These are phyloP conservation scores for Criorhina ranunculi DNA, from an alignment of 2,888 invertebrate genomes.

Conservation along the genomic window DNA sequence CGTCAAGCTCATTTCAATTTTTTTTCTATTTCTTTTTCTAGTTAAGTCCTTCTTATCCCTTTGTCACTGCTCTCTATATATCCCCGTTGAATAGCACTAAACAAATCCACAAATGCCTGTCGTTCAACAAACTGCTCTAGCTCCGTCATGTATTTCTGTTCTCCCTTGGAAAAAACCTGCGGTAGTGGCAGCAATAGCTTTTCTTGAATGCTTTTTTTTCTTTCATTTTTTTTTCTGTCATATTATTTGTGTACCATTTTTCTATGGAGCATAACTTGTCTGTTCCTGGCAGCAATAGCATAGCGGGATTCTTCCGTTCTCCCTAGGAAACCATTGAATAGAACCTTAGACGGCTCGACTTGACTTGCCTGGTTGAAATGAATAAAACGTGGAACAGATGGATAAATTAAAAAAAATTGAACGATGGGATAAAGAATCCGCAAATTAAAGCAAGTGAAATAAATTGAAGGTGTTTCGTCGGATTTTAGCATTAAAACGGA, in stretches of 20 bases:
- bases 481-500: not conserved
- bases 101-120: slow-evolving; percentile 64
- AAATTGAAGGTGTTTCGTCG: not conserved
- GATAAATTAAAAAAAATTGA: not conserved
- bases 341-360: slow-evolving; percentile 47
- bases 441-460: slow-evolving; percentile 12
- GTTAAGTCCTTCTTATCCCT: slow-evolving; percentile 31
- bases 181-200: slow-evolving; percentile 37
- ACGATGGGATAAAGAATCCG: slow-evolving; percentile 2
- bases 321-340: slow-evolving; percentile 47
- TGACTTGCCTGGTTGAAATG: slow-evolving; percentile 12
- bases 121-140: slow-evolving; percentile 43
- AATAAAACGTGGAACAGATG: slow-evolving; percentile 3
- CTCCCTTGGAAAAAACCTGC: not conserved
- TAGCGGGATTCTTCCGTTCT: slow-evolving; percentile 52
- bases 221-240: slow-evolving; percentile 28
- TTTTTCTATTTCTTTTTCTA: slow-evolving; percentile 14
- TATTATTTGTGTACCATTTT: slow-evolving; percentile 69
- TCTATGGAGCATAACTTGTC: slow-evolving; percentile 52
- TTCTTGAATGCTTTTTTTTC: slow-evolving; percentile 7
- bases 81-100: slow-evolving; percentile 54
- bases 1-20: slow-evolving; percentile 7
- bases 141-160: slow-evolving; percentile 30
- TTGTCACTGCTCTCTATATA: slow-evolving; percentile 51
- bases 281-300: slow-evolving; percentile 57